Evolutionary conservation across 2,113 vertebrate genomes (phyloP).

Genomic region (Falcunculus frontatus): DNA sequence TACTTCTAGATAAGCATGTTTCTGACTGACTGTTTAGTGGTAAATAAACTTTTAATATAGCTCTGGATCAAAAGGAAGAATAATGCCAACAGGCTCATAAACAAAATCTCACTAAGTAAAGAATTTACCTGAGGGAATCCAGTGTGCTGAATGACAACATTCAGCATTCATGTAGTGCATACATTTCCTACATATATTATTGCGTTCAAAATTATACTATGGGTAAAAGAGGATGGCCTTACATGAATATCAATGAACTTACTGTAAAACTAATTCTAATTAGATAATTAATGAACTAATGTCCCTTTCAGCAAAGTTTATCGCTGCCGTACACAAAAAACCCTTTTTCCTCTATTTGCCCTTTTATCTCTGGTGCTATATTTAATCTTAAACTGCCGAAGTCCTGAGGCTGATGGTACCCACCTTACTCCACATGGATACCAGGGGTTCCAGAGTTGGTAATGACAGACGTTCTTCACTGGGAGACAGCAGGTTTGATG

Average conservation of each 20-base stretch:
- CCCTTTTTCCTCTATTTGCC: background rate
- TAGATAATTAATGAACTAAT: background rate
- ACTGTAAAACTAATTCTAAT: background rate
- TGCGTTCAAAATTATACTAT: background rate
- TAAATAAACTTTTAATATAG: background rate
- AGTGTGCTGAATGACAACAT: background rate
- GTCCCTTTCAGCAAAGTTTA: background rate
- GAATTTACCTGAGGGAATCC: background rate
- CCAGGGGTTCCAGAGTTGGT: accelerated
- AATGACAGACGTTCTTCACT: background rate
- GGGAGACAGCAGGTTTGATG: background rate
- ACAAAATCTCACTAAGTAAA: background rate
- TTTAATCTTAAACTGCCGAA: background rate
- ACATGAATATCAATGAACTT: background rate
- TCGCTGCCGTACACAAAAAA: background rate
- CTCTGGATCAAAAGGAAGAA: background rate
- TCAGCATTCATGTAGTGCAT: background rate
- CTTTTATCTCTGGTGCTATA: background rate
- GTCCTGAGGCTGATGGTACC: background rate
- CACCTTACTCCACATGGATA: background rate
- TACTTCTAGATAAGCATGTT: background rate
- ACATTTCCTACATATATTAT: background rate
- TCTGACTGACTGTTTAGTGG: background rate
- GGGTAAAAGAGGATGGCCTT: background rate
- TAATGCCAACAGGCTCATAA: background rate